These are phyloP conservation scores for Meteorus colon DNA, from an alignment of 2,888 invertebrate genomes.

Conservation along the genomic window DNA sequence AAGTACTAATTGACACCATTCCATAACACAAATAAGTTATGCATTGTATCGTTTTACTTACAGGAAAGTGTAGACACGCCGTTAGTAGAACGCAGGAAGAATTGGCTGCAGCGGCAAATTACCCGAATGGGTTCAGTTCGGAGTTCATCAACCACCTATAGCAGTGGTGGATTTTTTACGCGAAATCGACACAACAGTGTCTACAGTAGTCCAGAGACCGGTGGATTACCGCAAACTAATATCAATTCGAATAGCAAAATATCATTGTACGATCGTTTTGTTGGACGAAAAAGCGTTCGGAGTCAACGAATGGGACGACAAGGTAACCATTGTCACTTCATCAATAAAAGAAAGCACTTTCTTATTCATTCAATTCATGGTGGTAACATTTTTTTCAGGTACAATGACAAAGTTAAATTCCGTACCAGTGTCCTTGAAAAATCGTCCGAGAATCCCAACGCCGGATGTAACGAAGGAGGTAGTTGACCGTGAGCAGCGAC, in stretches of 20 bases:
- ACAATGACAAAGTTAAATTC: conserved; percentile 81
- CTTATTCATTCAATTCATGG: not conserved
- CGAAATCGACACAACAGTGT: conserved; percentile 87
- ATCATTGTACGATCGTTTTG: conserved; percentile 88
- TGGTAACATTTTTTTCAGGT: conserved; percentile 72
- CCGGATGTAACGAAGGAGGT: conserved; percentile 90
- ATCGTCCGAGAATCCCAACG: conserved; percentile 90
- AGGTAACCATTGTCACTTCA: conserved; percentile 73
- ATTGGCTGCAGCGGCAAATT: conserved; percentile 91
- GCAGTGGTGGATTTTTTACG: conserved; percentile 83
- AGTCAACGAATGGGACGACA: conserved; percentile 81
- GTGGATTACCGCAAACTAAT: conserved; percentile 67
- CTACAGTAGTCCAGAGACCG: conserved; percentile 76
- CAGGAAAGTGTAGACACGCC: conserved; percentile 94
- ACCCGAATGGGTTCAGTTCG: conserved; percentile 90
- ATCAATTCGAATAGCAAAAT: conserved; percentile 78
- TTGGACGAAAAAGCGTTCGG: conserved; percentile 86
- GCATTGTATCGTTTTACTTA: conserved; percentile 50
- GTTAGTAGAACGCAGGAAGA: conserved; percentile 87
- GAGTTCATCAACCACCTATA: conserved; percentile 90
- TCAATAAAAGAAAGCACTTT: not conserved
- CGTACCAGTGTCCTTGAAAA: conserved; percentile 81
- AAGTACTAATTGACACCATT: too few relatives aligned
- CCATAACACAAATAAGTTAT: too few relatives aligned
- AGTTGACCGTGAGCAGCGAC: conserved; percentile 81